phyloP scores from a whole-genome alignment of 2,113 vertebrate genomes.

The Mormoops blainvillei region DNA sequence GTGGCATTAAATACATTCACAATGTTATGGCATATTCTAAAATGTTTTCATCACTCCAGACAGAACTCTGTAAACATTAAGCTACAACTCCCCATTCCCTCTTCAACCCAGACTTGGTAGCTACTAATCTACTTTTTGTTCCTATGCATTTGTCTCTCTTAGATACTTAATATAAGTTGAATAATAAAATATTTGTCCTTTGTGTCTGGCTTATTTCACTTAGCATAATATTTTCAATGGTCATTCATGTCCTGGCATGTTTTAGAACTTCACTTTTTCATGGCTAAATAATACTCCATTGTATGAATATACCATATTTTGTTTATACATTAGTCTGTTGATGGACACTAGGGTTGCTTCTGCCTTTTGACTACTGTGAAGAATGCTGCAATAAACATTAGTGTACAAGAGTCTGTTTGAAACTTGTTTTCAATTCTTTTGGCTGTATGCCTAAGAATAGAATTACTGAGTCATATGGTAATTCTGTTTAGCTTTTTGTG shows the following conservation, averaged over 20 bases:
- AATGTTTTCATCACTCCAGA: background rate
- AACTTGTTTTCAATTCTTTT: background rate
- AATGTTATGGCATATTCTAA: background rate
- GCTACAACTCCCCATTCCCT: background rate
- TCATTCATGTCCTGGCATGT: background rate
- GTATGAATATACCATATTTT: background rate
- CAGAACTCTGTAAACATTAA: slow-evolving; percentile 5
- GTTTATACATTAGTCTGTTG: background rate
- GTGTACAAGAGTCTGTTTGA: background rate
- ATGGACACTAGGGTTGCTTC: background rate
- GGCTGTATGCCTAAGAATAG: background rate
- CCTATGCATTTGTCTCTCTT: background rate
- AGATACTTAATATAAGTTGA: background rate
- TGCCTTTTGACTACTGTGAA: background rate
- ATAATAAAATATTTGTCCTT: slow-evolving; percentile 21
- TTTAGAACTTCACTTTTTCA: background rate
- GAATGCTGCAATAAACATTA: background rate
- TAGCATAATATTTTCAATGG: background rate
- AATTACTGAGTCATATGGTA: background rate
- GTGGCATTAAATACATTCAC: background rate
- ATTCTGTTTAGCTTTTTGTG: background rate
- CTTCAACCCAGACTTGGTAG: background rate
- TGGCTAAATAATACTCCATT: background rate
- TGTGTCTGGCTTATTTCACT: background rate
- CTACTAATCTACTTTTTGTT: background rate